Evolutionary conservation across 2,888 invertebrate species (phyloP).

Genomic region (Oscheius myriophilus): DNA sequence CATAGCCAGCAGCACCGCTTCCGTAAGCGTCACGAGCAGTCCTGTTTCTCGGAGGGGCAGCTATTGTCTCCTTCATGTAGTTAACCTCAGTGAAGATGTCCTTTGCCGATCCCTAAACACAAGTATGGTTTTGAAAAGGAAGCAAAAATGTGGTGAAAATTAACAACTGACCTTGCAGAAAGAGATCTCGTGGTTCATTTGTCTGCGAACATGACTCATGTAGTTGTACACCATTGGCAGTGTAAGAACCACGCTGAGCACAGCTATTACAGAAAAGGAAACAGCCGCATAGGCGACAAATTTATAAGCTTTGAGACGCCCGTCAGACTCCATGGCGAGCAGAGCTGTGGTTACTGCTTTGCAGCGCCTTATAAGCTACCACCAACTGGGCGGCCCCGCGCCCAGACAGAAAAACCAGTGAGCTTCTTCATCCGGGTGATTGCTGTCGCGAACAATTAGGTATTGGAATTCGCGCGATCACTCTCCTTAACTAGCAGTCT

Average conservation of each 20-base stretch:
- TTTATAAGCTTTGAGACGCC: conserved; percentile 61
- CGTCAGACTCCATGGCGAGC: conserved; percentile 48
- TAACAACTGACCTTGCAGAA: conserved; percentile 48
- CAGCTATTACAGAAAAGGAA: conserved; percentile 59
- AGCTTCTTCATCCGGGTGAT: conserved; percentile 19
- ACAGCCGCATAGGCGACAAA: conserved; percentile 64
- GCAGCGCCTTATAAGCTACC: conserved; percentile 20
- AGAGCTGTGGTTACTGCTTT: conserved; percentile 3
- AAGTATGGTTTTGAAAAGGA: too few relatives aligned
- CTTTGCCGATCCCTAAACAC: conserved; percentile 64
- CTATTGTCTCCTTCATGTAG: conserved; percentile 56
- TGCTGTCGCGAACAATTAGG: conserved; percentile 28
- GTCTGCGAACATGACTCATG: conserved; percentile 50
- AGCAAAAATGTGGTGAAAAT: not conserved
- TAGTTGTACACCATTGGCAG: conserved; percentile 62
- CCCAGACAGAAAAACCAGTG: conserved; percentile 23
- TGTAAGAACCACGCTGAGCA: conserved; percentile 56
- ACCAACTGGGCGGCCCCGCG: conserved; percentile 24
- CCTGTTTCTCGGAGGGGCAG: conserved; percentile 56
- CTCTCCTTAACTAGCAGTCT: conserved; percentile 18
- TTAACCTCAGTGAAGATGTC: conserved; percentile 65
- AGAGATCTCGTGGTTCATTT: conserved; percentile 49
- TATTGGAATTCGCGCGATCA: conserved; percentile 28
- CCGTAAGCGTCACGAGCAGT: conserved; percentile 58
- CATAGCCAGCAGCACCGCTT: conserved; percentile 32